Percentiles rank a stretch among this genome's conserved stretches.
phyloP scores from a whole-genome alignment of 2,888 invertebrate genomes.

The Hyppa rectilinea region DNA sequence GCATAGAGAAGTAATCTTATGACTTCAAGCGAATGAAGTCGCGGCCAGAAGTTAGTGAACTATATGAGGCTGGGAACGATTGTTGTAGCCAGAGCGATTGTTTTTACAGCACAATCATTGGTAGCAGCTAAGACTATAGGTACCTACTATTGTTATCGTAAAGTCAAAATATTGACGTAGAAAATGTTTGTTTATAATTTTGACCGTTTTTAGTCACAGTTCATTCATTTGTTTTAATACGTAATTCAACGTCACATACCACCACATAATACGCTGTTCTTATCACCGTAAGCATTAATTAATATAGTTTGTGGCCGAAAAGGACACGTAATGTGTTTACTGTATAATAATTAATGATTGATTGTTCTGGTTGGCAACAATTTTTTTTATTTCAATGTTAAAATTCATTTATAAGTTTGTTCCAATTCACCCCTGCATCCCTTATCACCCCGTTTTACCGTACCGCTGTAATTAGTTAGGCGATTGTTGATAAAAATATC shows the following conservation, averaged over 20 bases:
- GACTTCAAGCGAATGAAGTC: no score
- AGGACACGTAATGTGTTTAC: no score
- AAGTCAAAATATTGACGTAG: background rate
- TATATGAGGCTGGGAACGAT: background rate
- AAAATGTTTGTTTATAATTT: background rate
- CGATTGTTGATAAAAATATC: background rate
- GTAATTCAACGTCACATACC: background rate
- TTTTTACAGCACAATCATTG: background rate
- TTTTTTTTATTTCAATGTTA: no score
- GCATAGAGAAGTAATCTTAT: no score
- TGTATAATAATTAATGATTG: no score
- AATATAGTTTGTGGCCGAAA: no score
- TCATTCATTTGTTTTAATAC: background rate
- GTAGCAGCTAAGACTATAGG: background rate
- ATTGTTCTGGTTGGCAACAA: no score
- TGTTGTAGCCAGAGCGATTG: conserved; percentile 12
- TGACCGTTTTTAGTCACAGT: background rate
- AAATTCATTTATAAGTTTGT: no score
- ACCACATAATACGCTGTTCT: background rate
- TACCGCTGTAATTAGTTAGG: background rate
- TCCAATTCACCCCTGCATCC: no score
- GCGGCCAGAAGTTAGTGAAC: no score
- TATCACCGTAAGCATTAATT: no score
- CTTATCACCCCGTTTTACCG: no score
- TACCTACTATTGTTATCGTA: conserved; percentile 5